These are phyloP conservation scores for Microctonus aethiopoides DNA, from an alignment of 2,888 invertebrate genomes.

Conservation along the genomic window DNA sequence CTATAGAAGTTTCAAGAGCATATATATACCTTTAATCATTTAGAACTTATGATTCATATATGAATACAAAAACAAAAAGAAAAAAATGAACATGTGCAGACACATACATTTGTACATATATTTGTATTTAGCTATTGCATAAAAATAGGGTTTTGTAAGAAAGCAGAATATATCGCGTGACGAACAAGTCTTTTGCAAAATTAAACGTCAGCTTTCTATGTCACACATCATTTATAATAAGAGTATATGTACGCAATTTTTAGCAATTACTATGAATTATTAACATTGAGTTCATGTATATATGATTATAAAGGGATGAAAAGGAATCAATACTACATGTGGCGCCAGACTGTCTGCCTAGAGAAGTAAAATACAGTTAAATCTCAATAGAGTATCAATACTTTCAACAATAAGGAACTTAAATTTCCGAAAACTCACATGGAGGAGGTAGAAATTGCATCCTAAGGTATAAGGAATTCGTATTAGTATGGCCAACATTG, in stretches of 20 bases:
- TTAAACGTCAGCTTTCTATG: conserved; percentile 8
- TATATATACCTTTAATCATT: not conserved
- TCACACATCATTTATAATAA: not conserved
- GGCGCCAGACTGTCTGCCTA: conserved; percentile 44
- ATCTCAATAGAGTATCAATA: too few relatives aligned
- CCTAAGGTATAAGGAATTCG: too few relatives aligned
- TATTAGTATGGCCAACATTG: conserved; percentile 12
- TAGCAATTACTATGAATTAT: conserved; percentile 16
- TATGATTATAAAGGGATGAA: conserved; percentile 1
- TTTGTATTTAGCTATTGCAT: not conserved
- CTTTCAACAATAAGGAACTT: too few relatives aligned
- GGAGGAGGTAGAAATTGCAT: too few relatives aligned
- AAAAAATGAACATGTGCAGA: too few relatives aligned
- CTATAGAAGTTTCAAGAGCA: not conserved
- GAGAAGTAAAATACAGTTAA: conserved; percentile 42
- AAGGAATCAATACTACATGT: conserved; percentile 27
- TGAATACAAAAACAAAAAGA: not conserved
- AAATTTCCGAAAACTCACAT: too few relatives aligned
- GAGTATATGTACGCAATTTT: not conserved
- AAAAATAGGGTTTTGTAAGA: not conserved
- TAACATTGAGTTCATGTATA: conserved; percentile 20
- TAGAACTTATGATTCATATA: not conserved
- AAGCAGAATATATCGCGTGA: conserved; percentile 5
- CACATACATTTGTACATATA: too few relatives aligned
- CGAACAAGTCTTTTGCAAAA: conserved; percentile 15